phyloP scores from a whole-genome alignment of 2,888 invertebrate species.

The Leucophora obtusa region DNA sequence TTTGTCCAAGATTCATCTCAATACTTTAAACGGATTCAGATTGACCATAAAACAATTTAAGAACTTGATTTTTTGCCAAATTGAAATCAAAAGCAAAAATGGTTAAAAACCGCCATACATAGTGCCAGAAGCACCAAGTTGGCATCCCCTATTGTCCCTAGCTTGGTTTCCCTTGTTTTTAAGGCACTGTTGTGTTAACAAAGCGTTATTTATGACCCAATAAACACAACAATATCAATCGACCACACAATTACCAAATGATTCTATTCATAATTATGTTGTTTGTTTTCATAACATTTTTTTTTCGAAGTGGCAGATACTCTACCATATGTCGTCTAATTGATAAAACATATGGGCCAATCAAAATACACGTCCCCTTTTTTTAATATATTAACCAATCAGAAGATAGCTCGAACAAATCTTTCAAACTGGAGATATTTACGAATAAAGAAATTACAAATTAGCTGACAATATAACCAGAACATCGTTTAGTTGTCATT shows the following conservation, averaged over 20 bases:
- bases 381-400: slow-evolving; percentile 19
- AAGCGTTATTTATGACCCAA: slow-evolving; percentile 1
- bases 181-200: not conserved
- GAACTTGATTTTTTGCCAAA: too few relatives aligned
- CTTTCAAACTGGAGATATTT: not conserved
- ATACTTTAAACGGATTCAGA: too few relatives aligned
- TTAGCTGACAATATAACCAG: slow-evolving; percentile 17
- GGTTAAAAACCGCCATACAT: too few relatives aligned
- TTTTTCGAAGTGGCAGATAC: not conserved
- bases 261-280: slow-evolving; percentile 22
- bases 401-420: not conserved
- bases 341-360: slow-evolving; percentile 40
- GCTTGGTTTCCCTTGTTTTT: not conserved
- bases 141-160: not conserved
- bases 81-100: too few relatives aligned
- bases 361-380: slow-evolving; percentile 31
- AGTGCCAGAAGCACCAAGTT: too few relatives aligned
- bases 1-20: too few relatives aligned
- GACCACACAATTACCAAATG: slow-evolving; percentile 42
- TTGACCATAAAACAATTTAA: too few relatives aligned
- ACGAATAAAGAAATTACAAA: not conserved
- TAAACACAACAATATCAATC: slow-evolving; percentile 14
- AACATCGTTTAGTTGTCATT: slow-evolving; percentile 44
- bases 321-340: slow-evolving; percentile 5
- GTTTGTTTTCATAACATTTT: slow-evolving; percentile 5